phyloP scores from a whole-genome alignment of 2,797 vertebrate genomes.

The Hirundo rustica region DNA sequence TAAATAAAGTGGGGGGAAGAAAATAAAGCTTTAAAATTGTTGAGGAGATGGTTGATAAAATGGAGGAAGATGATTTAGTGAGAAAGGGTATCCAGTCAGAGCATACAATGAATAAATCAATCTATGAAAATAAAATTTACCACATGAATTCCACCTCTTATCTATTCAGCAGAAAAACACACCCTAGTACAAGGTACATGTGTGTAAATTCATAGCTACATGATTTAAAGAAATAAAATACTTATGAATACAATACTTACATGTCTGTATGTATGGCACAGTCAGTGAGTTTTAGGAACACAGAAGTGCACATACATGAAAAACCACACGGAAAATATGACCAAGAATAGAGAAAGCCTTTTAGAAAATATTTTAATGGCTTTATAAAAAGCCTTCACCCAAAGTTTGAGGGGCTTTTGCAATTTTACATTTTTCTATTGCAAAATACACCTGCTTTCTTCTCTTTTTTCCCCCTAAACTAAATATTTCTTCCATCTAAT shows the following conservation, averaged over 20 bases:
- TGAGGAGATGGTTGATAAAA: not conserved
- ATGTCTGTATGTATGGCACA: not conserved
- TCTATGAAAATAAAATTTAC: not conserved
- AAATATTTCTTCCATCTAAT: slow-evolving; percentile 88
- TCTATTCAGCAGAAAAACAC: not conserved
- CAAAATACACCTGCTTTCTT: slow-evolving; percentile 83
- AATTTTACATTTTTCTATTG: slow-evolving; percentile 76
- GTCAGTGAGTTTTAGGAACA: not conserved
- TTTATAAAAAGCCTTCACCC: slow-evolving; percentile 70
- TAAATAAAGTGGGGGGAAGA: not conserved
- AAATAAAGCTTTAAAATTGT: not conserved
- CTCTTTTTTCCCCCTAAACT: slow-evolving; percentile 69
- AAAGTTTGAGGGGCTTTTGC: slow-evolving; percentile 75
- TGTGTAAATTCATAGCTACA: not conserved
- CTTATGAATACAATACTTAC: not conserved
- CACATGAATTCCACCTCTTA: not conserved
- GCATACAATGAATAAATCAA: not conserved
- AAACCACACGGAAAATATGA: slow-evolving; percentile 51
- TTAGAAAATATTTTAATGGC: slow-evolving; percentile 76
- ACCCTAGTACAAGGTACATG: not conserved
- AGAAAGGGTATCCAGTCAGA: not conserved
- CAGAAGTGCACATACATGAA: slow-evolving; percentile 12
- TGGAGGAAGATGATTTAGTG: not conserved
- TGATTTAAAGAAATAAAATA: not conserved
- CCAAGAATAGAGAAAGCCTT: slow-evolving; percentile 63